These are phyloP conservation scores for Neopipo cinnamomea DNA, from an alignment of 2,113 vertebrate species.

Conservation along the genomic window DNA sequence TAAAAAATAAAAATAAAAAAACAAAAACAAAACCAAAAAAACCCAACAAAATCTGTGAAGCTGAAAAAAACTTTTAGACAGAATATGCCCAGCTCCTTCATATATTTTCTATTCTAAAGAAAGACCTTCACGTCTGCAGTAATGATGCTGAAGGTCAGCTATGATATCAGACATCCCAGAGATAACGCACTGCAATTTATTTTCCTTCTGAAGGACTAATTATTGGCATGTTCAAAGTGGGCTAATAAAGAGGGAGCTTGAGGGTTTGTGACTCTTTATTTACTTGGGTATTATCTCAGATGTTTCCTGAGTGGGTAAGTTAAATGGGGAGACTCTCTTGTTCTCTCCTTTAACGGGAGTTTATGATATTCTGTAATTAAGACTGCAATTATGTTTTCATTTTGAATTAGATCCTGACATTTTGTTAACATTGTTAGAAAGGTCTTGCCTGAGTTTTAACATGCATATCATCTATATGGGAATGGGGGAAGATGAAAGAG, in stretches of 20 bases:
- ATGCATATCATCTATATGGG: neutral
- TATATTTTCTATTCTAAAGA: neutral
- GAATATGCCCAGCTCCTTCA: neutral
- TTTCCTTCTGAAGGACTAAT: constrained; percentile 64
- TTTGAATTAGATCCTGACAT: constrained; percentile 41
- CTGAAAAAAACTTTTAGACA: neutral
- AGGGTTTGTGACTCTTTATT: constrained; percentile 33
- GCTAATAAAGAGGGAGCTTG: constrained; percentile 28
- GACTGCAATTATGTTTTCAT: constrained; percentile 12
- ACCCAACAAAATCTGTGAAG: neutral
- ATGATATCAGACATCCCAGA: constrained; percentile 51
- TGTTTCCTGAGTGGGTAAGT: neutral
- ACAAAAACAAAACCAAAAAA: too few relatives aligned
- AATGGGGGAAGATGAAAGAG: neutral
- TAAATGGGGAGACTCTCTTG: neutral
- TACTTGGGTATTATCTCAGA: constrained; percentile 33
- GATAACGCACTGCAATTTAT: constrained; percentile 64
- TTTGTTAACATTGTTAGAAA: constrained; percentile 34
- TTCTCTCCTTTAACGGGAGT: neutral
- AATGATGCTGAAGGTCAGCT: constrained; percentile 72
- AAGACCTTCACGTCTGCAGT: constrained; percentile 35
- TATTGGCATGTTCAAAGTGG: constrained; percentile 55
- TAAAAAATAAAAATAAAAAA: neutral
- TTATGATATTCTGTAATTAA: constrained; percentile 26
- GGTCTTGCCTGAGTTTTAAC: constrained; percentile 27